Conservation (phyloP, 2,888 invertebrate species). For the Alentia gelatinosa region DNA sequence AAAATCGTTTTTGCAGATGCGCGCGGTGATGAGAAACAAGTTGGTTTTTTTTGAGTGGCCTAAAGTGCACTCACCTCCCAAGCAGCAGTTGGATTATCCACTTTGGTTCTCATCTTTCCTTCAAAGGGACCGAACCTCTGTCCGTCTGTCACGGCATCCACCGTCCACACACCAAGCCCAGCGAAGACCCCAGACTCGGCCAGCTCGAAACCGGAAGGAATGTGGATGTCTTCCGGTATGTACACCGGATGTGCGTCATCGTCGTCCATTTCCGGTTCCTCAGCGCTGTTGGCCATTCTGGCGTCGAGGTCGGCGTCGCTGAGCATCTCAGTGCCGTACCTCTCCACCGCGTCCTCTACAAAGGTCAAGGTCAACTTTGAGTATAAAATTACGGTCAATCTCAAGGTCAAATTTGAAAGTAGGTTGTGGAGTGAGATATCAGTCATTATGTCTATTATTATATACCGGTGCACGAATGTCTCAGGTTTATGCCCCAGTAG, state of each 20-base stretch:
- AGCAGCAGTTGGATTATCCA: constrained; percentile 64
- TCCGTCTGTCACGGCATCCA: constrained; percentile 57
- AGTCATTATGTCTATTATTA: too few species aligned
- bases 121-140: constrained; percentile 67
- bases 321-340: background rate
- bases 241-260: constrained; percentile 57
- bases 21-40: too few species aligned
- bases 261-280: constrained; percentile 8
- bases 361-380: background rate
- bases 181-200: constrained; percentile 62
- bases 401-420: background rate
- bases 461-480: too few species aligned
- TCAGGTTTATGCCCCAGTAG: too few species aligned
- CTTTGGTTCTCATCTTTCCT: constrained; percentile 60
- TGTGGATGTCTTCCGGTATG: constrained; percentile 64
- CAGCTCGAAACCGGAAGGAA: constrained; percentile 66
- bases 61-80: constrained; percentile 69
- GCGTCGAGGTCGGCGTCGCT: background rate
- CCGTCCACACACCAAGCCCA: constrained; percentile 67
- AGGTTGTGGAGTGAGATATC: too few species aligned
- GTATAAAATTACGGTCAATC: too few species aligned
- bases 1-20: too few species aligned
- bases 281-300: background rate
- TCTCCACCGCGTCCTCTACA: background rate
- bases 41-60: too few species aligned